Evolutionary conservation across 2,888 invertebrate species (phyloP), one percentile per base, ranked within the genome.

Genomic region (Sesia apiformis): DNA sequence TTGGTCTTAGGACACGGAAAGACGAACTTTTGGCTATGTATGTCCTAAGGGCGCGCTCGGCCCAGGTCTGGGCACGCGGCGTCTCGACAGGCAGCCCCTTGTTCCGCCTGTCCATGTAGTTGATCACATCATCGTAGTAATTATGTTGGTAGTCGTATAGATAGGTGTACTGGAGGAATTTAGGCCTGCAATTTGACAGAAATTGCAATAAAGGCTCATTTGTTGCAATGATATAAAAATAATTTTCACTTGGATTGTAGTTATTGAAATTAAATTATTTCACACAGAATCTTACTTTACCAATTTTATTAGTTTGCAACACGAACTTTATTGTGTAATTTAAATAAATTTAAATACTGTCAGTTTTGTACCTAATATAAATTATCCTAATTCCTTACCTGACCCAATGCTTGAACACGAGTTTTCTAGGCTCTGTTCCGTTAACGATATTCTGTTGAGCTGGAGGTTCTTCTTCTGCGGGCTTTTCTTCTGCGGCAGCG

Each of bases 91-190:
- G 84, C 53, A 92, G 72, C 0, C 96, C 96, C 63, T 90, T 90
- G 80, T 93, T 92, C 66, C 94, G 91, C 72, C 93, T 92, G 78
- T 96, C 94, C 82, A 96, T 81, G 84, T 94, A 96, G 72, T 94
- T 93, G 78, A 96, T 95, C 58, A 95, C 93, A 75, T 96, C 96
- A 74, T 96, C 93, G 82, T 96, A 96, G 79, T 96, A 96, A 84
- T 95, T 96, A 81, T 93, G 92, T 84, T 94, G 93, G 87, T 96
- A 96, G 79, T 96, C 93, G 85, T 94, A 94, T 78, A 95, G 90
- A 78, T 96, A 96, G 74, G 91, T 92, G 89, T 96, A 96, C 74
- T 95, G 94, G 50, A 95, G 92, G 84, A 94, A 93, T 76, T 93
- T 93, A 38, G 96, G 96, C 78, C 94, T 94, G 88, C 38, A 83